Percentiles rank a stretch among this genome's conserved stretches.
These are phyloP conservation scores for Julus scanicus DNA, from an alignment of 2,888 invertebrate genomes.

Conservation along the genomic window DNA sequence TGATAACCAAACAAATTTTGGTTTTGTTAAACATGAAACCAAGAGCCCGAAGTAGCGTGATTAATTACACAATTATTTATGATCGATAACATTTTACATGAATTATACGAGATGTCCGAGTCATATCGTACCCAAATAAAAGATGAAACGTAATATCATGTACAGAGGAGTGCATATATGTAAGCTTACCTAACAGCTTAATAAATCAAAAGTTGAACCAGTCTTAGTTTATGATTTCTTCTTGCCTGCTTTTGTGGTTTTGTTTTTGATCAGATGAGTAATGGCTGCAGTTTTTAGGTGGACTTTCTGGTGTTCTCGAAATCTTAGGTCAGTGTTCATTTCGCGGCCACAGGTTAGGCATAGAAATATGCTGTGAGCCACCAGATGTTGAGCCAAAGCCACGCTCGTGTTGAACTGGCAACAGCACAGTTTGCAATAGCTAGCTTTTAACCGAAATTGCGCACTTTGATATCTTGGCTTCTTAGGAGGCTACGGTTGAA, in stretches of 20 bases:
- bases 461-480: not conserved
- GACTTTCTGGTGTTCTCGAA: constrained; percentile 54
- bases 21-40: too few relatives aligned
- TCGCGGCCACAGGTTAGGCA: constrained; percentile 55
- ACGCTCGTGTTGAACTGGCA: constrained; percentile 55
- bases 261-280: not conserved
- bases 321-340: constrained; percentile 50
- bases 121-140: not conserved
- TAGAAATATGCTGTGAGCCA: constrained; percentile 53
- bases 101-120: not conserved
- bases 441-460: constrained; percentile 49
- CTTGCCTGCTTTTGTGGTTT: not conserved
- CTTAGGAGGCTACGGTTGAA: not conserved
- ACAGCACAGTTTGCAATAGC: constrained; percentile 55
- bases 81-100: constrained; percentile 4
- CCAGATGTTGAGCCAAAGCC: constrained; percentile 56
- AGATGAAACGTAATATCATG: not conserved
- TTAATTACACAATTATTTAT: not conserved
- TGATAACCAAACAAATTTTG: too few relatives aligned
- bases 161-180: not conserved
- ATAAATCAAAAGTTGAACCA: not conserved
- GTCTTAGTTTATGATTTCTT: not conserved
- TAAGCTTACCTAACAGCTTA: not conserved
- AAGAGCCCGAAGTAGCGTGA: not conserved
- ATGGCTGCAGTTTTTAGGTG: constrained; percentile 1